These are phyloP conservation scores for Sternarchorhynchus goeldii DNA, from an alignment of 2,797 vertebrate genomes.

Conservation along the genomic window DNA sequence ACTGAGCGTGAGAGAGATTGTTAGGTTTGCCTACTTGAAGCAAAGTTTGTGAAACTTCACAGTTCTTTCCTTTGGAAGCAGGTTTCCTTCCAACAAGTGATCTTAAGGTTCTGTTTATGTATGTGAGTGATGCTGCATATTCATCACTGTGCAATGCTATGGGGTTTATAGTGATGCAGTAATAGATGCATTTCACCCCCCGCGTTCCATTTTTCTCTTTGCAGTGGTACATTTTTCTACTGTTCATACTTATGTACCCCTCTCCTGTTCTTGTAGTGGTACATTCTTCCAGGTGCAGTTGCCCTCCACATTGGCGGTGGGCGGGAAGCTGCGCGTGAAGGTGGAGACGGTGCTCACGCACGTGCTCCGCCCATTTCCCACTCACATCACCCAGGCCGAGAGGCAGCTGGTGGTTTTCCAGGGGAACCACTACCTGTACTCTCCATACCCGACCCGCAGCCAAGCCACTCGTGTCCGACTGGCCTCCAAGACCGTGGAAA, in stretches of 20 bases:
- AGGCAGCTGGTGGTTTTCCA: constrained; percentile 96
- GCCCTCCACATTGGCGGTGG: constrained; percentile 80
- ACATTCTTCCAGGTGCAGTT: constrained; percentile 89
- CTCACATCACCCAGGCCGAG: constrained; percentile 93
- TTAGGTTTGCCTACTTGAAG: no score
- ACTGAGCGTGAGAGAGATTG: not conserved
- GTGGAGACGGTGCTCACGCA: constrained; percentile 91
- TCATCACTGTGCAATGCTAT: no score
- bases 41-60: not conserved
- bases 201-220: constrained; percentile 27
- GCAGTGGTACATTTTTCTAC: constrained; percentile 73
- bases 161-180: not conserved
- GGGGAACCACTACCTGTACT: constrained; percentile 96
- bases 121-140: not conserved
- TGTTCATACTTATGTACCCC: not conserved
- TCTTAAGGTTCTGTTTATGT: not conserved
- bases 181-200: not conserved
- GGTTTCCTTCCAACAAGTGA: not conserved
- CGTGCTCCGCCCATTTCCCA: constrained; percentile 90
- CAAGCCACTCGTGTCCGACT: constrained; percentile 90
- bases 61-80: not conserved
- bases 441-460: constrained; percentile 87
- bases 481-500: constrained; percentile 91
- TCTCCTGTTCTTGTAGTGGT: constrained; percentile 74
- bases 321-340: constrained; percentile 84